These are phyloP conservation scores for Congeria kusceri DNA, from an alignment of 2,888 invertebrate species.

Conservation along the genomic window DNA sequence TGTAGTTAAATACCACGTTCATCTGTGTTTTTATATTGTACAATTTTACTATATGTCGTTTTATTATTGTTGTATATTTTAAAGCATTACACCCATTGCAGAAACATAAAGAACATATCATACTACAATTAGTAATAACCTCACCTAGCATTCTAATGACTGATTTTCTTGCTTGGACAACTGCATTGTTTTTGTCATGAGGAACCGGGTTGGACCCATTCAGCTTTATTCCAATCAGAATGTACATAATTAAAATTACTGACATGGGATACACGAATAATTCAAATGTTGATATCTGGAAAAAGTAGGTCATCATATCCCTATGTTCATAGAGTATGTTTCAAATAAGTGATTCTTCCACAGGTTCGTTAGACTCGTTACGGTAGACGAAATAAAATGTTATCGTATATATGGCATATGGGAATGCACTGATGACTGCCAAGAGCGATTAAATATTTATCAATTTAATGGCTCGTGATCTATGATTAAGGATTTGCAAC, in stretches of 20 bases:
- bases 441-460: conserved; percentile 92
- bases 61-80: no score
- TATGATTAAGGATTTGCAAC: conserved; percentile 93
- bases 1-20: no score
- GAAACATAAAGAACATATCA: neutral
- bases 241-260: conserved; percentile 92
- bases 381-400: conserved; percentile 71
- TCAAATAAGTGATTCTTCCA: conserved; percentile 79
- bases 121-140: neutral
- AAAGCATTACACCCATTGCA: neutral
- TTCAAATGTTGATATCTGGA: conserved; percentile 92
- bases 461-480: conserved; percentile 92
- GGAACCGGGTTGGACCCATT: conserved; percentile 65
- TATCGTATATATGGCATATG: conserved; percentile 80
- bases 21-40: no score
- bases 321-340: conserved; percentile 77
- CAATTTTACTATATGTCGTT: no score
- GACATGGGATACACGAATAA: conserved; percentile 92
- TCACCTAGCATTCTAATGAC: conserved; percentile 84
- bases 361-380: conserved; percentile 66
- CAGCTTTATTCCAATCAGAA: conserved; percentile 81
- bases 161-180: conserved; percentile 70
- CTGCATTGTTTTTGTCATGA: conserved; percentile 43
- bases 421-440: conserved; percentile 90
- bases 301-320: conserved; percentile 86